A percentile compares a stretch with the other conserved stretches of the same genome.
phyloP scores from a whole-genome alignment of 1,140 invertebrate genomes.

The Orchestia grillus region DNA sequence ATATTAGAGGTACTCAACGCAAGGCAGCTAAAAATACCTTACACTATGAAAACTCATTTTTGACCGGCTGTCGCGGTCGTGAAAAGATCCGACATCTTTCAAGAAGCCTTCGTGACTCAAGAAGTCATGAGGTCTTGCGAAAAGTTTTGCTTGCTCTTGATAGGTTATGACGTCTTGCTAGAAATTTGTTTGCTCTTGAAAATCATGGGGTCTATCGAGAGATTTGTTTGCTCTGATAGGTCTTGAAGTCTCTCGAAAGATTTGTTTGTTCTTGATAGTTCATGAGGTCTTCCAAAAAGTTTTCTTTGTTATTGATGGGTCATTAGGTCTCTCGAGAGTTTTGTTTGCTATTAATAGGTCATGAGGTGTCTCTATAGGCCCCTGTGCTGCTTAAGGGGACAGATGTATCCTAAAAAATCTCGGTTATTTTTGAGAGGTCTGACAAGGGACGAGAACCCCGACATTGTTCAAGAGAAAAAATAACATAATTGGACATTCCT shows the following conservation, averaged over 20 bases:
- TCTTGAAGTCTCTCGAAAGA: not conserved
- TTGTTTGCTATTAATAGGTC: too few relatives aligned
- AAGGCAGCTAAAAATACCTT: not conserved
- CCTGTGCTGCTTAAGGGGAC: too few relatives aligned
- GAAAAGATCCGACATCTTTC: not conserved
- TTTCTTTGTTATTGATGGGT: not conserved
- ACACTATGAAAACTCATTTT: not conserved
- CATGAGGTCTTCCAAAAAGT: not conserved
- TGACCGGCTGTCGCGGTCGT: not conserved
- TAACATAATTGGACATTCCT: too few relatives aligned
- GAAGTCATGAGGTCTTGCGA: not conserved
- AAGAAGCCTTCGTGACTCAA: not conserved
- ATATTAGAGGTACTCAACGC: not conserved
- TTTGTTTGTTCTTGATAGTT: not conserved
- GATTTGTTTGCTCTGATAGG: not conserved
- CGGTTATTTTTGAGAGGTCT: too few relatives aligned
- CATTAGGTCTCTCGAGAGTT: not conserved
- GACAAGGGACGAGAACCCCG: too few relatives aligned
- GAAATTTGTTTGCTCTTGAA: not conserved
- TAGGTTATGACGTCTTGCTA: not conserved
- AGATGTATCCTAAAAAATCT: too few relatives aligned
- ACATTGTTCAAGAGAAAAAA: too few relatives aligned
- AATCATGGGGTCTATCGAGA: not conserved
- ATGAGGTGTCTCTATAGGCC: too few relatives aligned
- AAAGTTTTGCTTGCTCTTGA: not conserved